Base-by-base conservation (phyloP, 2,113 vertebrate species). In the Dicaeum eximium region DNA sequence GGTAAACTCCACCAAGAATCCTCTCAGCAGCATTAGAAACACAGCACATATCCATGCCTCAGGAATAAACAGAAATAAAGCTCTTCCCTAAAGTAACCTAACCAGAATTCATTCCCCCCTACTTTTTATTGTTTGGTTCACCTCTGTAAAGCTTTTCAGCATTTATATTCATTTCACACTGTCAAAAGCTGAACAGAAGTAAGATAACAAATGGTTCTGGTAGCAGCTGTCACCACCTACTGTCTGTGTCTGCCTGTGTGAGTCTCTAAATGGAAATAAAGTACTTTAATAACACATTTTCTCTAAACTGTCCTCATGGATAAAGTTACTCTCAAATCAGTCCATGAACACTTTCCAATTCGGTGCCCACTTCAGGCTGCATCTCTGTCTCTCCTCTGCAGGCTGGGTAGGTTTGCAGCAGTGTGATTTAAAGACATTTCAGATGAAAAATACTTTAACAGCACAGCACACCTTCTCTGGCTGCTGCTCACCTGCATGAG, bases 281-380 rank as follows among this genome's bases (percentile, higher is more conserved):
- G 94, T 95, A 93, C 93, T 97, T 96, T 96, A 97, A 96, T 97
- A 96, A 97, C 96, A 97, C 96, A 86, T 92, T 96, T 95, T 96
- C 94, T 95, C 92, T 82, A 90, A 93, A 95, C 70, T 62, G 82
- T 96, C 92, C 86, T 90, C 93, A 88, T 69, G 93, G 93, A 96
- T 88, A 91, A 93, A 95, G 86, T 92, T 92, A 80, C 71, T 88
- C 85, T 92, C 96, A 94, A 96, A 95, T 97, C 93, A 94, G 93
- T 74, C 87, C 25, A 25, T 91, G 94, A 97, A 92, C 51, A 82
- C 50, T 96, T 95, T 93, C 73, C 74, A 92, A 80, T 79, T 96
- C 27, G 8, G 80, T 86, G 88, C 74, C 83, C 71, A 62, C 83
- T 96, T 94, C 83, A 81, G 90, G 91, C 92, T 69, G 79, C 25